These are phyloP conservation scores for Trachelus iudaicus DNA, from an alignment of 2,888 invertebrate species.

Conservation along the genomic window DNA sequence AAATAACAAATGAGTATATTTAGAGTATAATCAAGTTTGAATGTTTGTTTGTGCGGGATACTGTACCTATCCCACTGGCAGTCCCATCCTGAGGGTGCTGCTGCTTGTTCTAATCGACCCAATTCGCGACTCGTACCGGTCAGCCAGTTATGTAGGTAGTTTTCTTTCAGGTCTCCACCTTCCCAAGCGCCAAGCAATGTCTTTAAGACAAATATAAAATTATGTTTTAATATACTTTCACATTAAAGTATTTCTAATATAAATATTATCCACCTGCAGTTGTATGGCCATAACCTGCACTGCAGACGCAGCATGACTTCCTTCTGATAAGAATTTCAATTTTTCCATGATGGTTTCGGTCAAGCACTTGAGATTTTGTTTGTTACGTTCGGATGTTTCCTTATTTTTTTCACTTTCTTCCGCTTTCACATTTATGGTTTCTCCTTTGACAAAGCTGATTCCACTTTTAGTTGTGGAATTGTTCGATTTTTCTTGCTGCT, in stretches of 20 bases:
- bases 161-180: conserved; percentile 69
- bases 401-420: conserved; percentile 24
- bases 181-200: conserved; percentile 75
- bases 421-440: conserved; percentile 47
- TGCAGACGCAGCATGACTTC: conserved; percentile 68
- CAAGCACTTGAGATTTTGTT: conserved; percentile 59
- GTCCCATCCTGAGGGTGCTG: conserved; percentile 76
- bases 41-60: conserved; percentile 46
- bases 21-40: neutral
- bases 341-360: conserved; percentile 69
- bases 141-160: conserved; percentile 73
- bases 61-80: conserved; percentile 82
- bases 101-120: conserved; percentile 73
- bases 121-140: conserved; percentile 71
- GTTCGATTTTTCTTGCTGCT: neutral
- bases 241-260: neutral
- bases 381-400: conserved; percentile 30
- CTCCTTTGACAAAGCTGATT: conserved; percentile 57
- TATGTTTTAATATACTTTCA: neutral
- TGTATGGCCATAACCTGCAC: conserved; percentile 73
- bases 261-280: conserved; percentile 67
- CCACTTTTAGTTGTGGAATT: conserved; percentile 50
- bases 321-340: conserved; percentile 70
- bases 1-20: neutral
- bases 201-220: conserved; percentile 60